Percentiles rank a stretch among this genome's conserved stretches.
These are phyloP conservation scores for Siniperca knerii DNA, from an alignment of 2,113 vertebrate genomes.

Conservation along the genomic window DNA sequence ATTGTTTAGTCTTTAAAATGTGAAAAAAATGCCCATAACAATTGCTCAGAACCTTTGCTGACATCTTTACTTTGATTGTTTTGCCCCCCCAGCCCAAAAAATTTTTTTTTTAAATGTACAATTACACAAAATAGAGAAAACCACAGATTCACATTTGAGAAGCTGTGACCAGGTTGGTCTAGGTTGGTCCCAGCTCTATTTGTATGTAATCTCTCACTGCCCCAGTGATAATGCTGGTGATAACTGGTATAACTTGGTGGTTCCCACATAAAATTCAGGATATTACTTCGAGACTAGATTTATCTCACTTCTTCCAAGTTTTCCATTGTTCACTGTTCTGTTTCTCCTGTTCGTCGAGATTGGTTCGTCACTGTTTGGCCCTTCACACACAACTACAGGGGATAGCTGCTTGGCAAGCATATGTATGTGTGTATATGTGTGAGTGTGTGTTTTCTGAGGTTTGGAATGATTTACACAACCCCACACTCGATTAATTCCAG, in stretches of 20 bases:
- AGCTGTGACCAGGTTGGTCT: background rate
- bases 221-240: conserved; percentile 2
- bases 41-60: background rate
- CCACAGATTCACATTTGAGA: background rate
- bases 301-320: conserved; percentile 18
- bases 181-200: background rate
- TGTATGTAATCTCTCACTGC: background rate
- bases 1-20: background rate
- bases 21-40: background rate
- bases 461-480: conserved; percentile 82
- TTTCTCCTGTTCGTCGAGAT: conserved; percentile 33
- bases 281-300: conserved; percentile 17
- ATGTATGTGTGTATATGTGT: conserved; percentile 34
- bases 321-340: conserved; percentile 42
- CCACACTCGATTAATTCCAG: conserved; percentile 82
- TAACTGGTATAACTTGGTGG: background rate
- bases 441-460: conserved; percentile 78
- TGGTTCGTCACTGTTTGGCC: conserved; percentile 39
- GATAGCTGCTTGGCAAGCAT: conserved; percentile 46
- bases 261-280: background rate
- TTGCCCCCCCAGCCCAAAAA: background rate
- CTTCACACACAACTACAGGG: conserved; percentile 39
- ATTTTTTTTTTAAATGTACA: too few relatives aligned
- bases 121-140: background rate
- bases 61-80: background rate